Conservation (phyloP, 2,797 vertebrate species). For the Dipus sagitta region DNA sequence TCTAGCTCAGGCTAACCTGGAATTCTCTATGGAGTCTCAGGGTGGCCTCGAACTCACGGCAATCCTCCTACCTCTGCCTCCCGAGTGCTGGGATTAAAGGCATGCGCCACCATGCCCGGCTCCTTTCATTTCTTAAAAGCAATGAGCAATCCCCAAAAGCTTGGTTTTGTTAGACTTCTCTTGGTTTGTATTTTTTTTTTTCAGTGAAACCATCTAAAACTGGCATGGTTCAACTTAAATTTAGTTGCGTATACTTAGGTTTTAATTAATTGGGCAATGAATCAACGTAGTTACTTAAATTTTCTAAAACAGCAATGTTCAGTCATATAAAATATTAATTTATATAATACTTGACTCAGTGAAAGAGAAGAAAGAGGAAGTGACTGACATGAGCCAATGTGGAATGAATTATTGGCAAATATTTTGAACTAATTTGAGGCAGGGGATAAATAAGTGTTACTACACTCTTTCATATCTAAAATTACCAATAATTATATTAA, state of each 20-base stretch:
- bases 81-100: no score
- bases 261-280: not conserved
- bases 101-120: no score
- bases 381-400: not conserved
- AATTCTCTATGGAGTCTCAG: no score
- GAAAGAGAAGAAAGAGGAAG: not conserved
- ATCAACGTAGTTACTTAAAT: not conserved
- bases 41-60: no score
- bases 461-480: conserved; percentile 14
- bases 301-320: conserved; percentile 17
- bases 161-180: not conserved
- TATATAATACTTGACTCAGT: not conserved
- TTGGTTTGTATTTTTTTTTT: no score
- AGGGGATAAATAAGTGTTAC: not conserved
- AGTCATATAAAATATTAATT: not conserved
- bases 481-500: not conserved
- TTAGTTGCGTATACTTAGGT: not conserved
- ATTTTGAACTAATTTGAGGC: not conserved
- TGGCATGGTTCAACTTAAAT: not conserved
- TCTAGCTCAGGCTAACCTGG: no score
- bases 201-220: not conserved
- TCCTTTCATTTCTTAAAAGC: not conserved
- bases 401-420: not conserved
- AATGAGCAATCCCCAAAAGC: not conserved
- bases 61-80: no score